phyloP scores from a whole-genome alignment of 2,888 invertebrate genomes.

The Chrysolina oricalcia region DNA sequence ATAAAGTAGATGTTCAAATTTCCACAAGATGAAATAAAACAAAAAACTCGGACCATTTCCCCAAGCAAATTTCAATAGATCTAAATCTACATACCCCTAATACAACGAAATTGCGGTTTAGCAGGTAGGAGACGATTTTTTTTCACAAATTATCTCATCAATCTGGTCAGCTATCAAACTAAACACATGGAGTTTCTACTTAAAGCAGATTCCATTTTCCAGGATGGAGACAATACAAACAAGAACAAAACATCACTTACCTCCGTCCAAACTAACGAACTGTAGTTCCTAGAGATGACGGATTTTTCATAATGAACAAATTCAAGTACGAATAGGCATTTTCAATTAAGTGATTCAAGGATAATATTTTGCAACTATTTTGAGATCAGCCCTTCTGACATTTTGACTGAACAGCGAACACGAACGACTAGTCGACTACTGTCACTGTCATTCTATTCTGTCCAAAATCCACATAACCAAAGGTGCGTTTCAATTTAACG shows the following conservation, averaged over 20 bases:
- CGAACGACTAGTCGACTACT: no score
- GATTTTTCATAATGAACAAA: background rate
- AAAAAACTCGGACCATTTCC: no score
- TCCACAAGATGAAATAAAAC: no score
- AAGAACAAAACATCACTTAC: background rate
- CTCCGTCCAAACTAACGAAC: background rate
- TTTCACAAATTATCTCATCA: no score
- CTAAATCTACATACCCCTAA: no score
- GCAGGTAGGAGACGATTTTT: no score
- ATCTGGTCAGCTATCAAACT: no score
- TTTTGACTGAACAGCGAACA: background rate
- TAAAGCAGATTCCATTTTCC: background rate
- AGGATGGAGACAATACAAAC: constrained; percentile 6
- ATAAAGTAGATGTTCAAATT: no score
- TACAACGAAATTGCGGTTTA: no score
- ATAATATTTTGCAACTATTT: background rate
- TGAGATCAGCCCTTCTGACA: background rate
- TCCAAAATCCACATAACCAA: constrained; percentile 36
- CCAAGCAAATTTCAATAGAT: no score
- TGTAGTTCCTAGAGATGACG: background rate
- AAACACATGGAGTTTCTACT: background rate
- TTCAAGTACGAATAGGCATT: background rate
- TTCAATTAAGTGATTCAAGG: background rate
- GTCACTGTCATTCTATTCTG: background rate
- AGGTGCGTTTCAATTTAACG: no score